These are phyloP conservation scores for Chaetodon trifasciatus DNA, from an alignment of 2,797 vertebrate species.

Conservation along the genomic window DNA sequence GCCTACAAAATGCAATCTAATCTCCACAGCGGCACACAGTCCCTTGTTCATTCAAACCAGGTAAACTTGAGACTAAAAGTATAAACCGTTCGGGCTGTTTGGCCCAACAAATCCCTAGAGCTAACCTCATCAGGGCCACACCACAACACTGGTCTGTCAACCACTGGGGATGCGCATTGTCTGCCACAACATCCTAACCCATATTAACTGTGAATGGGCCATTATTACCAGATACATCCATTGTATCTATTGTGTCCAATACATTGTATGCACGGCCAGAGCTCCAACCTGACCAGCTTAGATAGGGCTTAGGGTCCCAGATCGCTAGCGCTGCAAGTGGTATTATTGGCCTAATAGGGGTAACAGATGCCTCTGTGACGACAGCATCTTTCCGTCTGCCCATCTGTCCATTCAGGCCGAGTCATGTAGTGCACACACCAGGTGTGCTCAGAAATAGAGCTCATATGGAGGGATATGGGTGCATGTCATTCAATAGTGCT, in stretches of 20 bases:
- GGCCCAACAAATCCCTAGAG: conserved; percentile 12
- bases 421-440: conserved; percentile 74
- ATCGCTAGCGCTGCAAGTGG: conserved; percentile 83
- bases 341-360: conserved; percentile 84
- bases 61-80: conserved; percentile 27
- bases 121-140: conserved; percentile 23
- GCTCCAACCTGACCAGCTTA: conserved; percentile 77
- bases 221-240: conserved; percentile 57
- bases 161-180: conserved; percentile 6
- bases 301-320: conserved; percentile 78
- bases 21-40: conserved; percentile 24
- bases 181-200: conserved; percentile 35
- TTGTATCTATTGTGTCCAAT: conserved; percentile 58
- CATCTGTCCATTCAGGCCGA: conserved; percentile 77
- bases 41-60: conserved; percentile 25
- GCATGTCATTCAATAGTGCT: conserved; percentile 57
- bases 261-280: conserved; percentile 61
- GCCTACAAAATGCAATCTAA: conserved; percentile 38
- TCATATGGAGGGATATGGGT: conserved; percentile 47
- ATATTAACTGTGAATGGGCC: conserved; percentile 48
- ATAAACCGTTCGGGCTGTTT: not conserved
- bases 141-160: conserved; percentile 6
- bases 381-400: conserved; percentile 82
- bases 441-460: conserved; percentile 78
- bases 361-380: conserved; percentile 84